Evolutionary conservation across 2,888 invertebrate genomes (phyloP), one percentile per base, ranked within the genome.

Genomic region (Chrysina gloriosa): DNA sequence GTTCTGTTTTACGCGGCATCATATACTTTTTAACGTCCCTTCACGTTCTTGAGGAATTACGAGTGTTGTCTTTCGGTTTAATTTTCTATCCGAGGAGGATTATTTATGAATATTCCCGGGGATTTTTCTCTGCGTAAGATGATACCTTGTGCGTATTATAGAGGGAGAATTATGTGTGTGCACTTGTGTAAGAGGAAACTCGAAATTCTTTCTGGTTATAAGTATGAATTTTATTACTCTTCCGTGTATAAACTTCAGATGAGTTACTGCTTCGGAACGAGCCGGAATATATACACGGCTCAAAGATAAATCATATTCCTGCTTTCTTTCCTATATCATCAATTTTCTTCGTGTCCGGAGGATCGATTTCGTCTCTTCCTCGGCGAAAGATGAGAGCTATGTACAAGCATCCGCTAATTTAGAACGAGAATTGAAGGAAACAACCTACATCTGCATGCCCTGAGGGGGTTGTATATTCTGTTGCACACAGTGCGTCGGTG

Each of bases 61-160:
- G 58, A 39, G 39, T 58, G 39, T 54, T 58, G 36, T 58, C 58
- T 58, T 58, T 58, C 14, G 42, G 7, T 39, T 58, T 58, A 58
- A 58, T 58, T 58, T 58, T 42, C 39, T 58, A 58, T 21, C 39
- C 34, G 36, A 39, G 25, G 58, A 9, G 36, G 58, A 58, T 58
- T 58, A 58, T 58, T 58, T 58, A 58, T 58, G 58, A 58, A 58
- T 58, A 58, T 58, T 23, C 39, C 11, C 21, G 25, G 14, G 58
- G 11, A 14, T 23, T 25, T 39, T 58, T 58, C 27, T 39, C n/a
- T 9, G 25, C 42, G 58, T 58, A 58, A 58, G 9, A 16, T 7
- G 58, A 58, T 58, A 58, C 16, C 58, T 39, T 58, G 5, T 1
- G 39, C 7, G 14, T 14, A 29, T 16, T 27, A 50, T 16, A 27